phyloP scores from a whole-genome alignment of 2,888 invertebrate species.

The Drosophila mayaguana region DNA sequence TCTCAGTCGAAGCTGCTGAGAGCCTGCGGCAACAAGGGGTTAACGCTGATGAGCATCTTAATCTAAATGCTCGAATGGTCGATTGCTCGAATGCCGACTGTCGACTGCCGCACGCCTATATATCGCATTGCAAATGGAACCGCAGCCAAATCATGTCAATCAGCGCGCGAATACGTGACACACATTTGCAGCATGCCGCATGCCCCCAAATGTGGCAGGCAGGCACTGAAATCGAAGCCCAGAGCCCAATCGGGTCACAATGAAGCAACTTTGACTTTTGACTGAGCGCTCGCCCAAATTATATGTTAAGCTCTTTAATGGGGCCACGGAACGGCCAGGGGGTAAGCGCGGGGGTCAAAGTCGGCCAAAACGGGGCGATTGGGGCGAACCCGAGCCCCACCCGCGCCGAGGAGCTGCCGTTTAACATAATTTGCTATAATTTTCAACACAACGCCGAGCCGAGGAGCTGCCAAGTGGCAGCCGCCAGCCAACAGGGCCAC shows the following conservation, averaged over 20 bases:
- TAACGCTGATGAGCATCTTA: constrained; percentile 35
- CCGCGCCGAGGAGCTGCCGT: constrained; percentile 78
- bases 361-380: constrained; percentile 33
- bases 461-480: constrained; percentile 62
- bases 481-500: constrained; percentile 18
- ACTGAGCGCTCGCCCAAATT: constrained; percentile 60
- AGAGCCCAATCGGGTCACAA: constrained; percentile 42
- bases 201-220: constrained; percentile 27
- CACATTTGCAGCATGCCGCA: constrained; percentile 58
- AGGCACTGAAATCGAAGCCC: constrained; percentile 1
- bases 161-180: constrained; percentile 70
- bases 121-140: constrained; percentile 31
- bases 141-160: constrained; percentile 73
- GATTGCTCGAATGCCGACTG: background rate
- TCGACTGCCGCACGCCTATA: background rate
- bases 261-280: constrained; percentile 64
- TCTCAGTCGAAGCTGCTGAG: background rate
- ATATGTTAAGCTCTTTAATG: constrained; percentile 68
- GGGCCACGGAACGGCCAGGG: constrained; percentile 41
- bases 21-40: constrained; percentile 46
- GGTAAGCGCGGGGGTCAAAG: constrained; percentile 22
- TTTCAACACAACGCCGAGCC: constrained; percentile 76
- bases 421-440: constrained; percentile 85
- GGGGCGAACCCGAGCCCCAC: constrained; percentile 57
- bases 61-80: constrained; percentile 24